Evolutionary conservation across 2,113 vertebrate genomes (phyloP).

Genomic region (Corythoichthys haematopterus): DNA sequence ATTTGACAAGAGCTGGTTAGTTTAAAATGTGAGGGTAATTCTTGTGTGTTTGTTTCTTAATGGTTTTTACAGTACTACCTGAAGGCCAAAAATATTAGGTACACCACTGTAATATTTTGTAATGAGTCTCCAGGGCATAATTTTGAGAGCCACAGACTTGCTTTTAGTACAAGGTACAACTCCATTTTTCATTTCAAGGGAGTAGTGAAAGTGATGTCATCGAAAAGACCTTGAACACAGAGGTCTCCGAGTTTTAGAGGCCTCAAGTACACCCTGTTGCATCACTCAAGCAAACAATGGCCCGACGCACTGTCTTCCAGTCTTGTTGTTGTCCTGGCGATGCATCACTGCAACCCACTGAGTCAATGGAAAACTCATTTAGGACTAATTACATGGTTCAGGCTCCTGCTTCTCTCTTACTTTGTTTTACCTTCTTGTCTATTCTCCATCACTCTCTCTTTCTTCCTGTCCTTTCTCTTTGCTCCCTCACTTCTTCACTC

Average conservation of each 20-base stretch:
- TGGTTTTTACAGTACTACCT: conserved; percentile 22
- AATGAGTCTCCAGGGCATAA: conserved; percentile 6
- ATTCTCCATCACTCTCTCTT: conserved; percentile 63
- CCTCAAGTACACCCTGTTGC: conserved; percentile 10
- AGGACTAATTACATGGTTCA: conserved; percentile 79
- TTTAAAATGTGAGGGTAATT: neutral
- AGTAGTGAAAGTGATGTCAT: too few relatives aligned
- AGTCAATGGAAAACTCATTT: conserved; percentile 88
- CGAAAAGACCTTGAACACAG: conserved; percentile 3
- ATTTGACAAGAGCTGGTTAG: neutral
- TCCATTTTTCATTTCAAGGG: too few relatives aligned
- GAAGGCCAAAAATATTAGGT: neutral
- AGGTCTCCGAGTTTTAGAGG: neutral
- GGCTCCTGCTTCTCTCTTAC: conserved; percentile 46
- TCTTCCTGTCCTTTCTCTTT: conserved; percentile 51
- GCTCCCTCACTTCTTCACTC: conserved; percentile 63
- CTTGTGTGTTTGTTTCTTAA: conserved; percentile 10
- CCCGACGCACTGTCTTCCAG: conserved; percentile 20
- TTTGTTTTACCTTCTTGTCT: conserved; percentile 52
- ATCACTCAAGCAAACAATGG: conserved; percentile 28
- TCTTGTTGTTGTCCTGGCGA: conserved; percentile 63
- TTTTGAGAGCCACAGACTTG: neutral
- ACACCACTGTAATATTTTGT: conserved; percentile 1
- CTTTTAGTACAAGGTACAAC: neutral
- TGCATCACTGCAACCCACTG: conserved; percentile 57